Conservation (phyloP, 1,140 invertebrate genomes). For the Cecropterus lyciades region DNA sequence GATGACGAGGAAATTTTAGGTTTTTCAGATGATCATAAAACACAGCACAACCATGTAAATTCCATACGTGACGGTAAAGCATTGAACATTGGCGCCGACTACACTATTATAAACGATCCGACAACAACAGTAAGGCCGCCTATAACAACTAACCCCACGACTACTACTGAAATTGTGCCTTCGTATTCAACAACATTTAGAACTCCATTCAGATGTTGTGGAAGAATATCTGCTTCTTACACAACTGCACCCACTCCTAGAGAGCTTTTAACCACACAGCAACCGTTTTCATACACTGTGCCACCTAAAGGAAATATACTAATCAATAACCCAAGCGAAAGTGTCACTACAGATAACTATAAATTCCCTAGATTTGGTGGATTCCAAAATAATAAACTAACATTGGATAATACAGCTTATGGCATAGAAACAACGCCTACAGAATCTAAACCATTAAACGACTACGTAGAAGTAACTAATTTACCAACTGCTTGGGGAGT, state of each 20-base stretch:
- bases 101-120: slow-evolving; percentile 51
- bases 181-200: slow-evolving; percentile 50
- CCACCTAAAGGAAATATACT: slow-evolving; percentile 51
- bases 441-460: slow-evolving; percentile 64
- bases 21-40: slow-evolving; percentile 87
- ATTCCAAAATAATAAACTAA: slow-evolving; percentile 83
- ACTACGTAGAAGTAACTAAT: slow-evolving; percentile 70
- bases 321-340: slow-evolving; percentile 44
- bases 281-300: slow-evolving; percentile 59
- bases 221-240: slow-evolving; percentile 77
- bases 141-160: slow-evolving; percentile 10
- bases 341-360: slow-evolving; percentile 60
- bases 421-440: slow-evolving; percentile 56
- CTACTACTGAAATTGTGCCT: slow-evolving; percentile 47
- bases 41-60: slow-evolving; percentile 47
- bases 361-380: slow-evolving; percentile 77
- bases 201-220: slow-evolving; percentile 75
- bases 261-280: slow-evolving; percentile 51
- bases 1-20: slow-evolving; percentile 91
- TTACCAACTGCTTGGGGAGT: slow-evolving; percentile 71
- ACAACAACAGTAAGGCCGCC: slow-evolving; percentile 55
- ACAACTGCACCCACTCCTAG: slow-evolving; percentile 60
- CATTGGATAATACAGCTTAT: slow-evolving; percentile 56
- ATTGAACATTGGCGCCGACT: slow-evolving; percentile 74
- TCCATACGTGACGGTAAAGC: slow-evolving; percentile 68